These are phyloP conservation scores for Tillus elongatus DNA, from an alignment of 2,888 invertebrate genomes.

Conservation along the genomic window DNA sequence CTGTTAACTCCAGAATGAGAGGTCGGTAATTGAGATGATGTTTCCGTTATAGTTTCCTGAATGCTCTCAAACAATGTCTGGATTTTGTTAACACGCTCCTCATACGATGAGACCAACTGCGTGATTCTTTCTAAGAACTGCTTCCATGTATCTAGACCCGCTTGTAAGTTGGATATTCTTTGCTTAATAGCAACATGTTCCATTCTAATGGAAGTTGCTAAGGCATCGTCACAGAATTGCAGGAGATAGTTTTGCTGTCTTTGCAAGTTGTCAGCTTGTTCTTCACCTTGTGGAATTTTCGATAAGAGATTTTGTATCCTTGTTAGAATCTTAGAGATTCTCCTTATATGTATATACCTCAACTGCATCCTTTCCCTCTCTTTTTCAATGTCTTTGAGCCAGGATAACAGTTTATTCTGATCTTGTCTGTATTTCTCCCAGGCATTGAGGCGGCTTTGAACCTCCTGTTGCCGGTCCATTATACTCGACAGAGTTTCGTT, in stretches of 20 bases:
- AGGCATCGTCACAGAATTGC: constrained; percentile 64
- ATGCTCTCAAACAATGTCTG: constrained; percentile 56
- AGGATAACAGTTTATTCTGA: constrained; percentile 60
- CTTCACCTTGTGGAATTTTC: constrained; percentile 57
- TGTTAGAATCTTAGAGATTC: constrained; percentile 60
- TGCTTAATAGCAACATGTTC: constrained; percentile 70
- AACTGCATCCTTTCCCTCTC: constrained; percentile 70
- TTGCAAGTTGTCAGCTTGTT: constrained; percentile 53
- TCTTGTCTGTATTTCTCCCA: constrained; percentile 73
- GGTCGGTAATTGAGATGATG: constrained; percentile 46
- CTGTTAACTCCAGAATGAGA: constrained; percentile 56
- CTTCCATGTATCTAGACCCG: constrained; percentile 73
- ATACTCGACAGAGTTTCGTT: constrained; percentile 73
- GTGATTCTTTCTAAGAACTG: constrained; percentile 63
- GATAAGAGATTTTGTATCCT: constrained; percentile 61
- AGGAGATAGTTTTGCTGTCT: constrained; percentile 57
- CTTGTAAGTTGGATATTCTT: constrained; percentile 68
- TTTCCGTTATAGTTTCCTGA: constrained; percentile 51
- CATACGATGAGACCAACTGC: constrained; percentile 54
- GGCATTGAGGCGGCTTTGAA: constrained; percentile 58
- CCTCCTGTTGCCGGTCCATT: constrained; percentile 66
- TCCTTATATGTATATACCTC: constrained; percentile 68
- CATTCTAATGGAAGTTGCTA: constrained; percentile 70
- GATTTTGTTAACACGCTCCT: constrained; percentile 51
- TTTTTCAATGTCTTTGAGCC: constrained; percentile 72